These are phyloP conservation scores for Paralichthys olivaceus DNA, from an alignment of 2,113 vertebrate species.

Conservation along the genomic window DNA sequence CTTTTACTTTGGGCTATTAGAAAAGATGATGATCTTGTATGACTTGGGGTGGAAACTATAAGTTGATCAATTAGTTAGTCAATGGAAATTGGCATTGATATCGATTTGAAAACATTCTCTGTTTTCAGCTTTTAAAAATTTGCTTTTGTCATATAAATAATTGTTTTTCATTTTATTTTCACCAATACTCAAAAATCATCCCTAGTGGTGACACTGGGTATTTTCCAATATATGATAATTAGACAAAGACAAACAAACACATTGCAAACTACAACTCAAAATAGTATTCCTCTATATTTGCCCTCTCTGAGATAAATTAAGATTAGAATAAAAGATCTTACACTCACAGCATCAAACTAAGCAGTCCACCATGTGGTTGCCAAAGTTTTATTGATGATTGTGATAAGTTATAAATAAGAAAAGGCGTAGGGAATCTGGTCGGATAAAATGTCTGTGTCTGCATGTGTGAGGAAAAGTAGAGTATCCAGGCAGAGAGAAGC, in stretches of 20 bases:
- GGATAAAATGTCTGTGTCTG: background rate
- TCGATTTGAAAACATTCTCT: no score
- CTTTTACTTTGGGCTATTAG: no score
- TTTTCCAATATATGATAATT: no score
- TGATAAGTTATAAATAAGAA: background rate
- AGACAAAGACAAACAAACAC: background rate
- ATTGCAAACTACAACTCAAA: background rate
- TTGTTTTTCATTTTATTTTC: no score
- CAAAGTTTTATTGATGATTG: background rate
- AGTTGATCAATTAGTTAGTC: no score
- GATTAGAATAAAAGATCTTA: background rate
- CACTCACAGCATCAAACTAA: background rate
- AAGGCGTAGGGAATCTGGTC: background rate
- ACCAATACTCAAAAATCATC: no score
- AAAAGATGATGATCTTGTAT: no score
- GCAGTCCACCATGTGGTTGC: background rate
- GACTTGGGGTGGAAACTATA: no score
- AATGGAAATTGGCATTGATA: no score
- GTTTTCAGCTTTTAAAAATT: no score
- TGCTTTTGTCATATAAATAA: no score
- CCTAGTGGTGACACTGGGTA: no score
- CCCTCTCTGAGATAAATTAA: background rate
- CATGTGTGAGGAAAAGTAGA: slow-evolving; percentile 6
- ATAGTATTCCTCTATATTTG: background rate
- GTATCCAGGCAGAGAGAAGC: slow-evolving; percentile 42